Conservation (phyloP, 2,113 vertebrate genomes). For the Megaceryle torquata region DNA sequence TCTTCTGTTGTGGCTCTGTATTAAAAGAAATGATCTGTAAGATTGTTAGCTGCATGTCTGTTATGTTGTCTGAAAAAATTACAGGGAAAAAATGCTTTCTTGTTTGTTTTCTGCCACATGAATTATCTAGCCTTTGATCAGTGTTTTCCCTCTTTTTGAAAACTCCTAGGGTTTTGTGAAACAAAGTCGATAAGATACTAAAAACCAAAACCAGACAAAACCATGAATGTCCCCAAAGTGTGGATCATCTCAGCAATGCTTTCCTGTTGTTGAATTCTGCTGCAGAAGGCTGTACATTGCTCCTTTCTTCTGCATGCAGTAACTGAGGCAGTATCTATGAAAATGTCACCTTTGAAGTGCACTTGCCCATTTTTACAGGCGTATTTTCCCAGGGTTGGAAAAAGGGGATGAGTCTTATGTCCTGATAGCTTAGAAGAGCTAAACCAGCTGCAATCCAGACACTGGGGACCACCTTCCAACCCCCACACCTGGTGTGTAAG, state of each 20-base stretch:
- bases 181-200: neutral
- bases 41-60: constrained; percentile 6
- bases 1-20: neutral
- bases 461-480: neutral
- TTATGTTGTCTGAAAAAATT: neutral
- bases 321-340: neutral
- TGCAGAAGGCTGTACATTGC: neutral
- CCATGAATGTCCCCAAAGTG: neutral
- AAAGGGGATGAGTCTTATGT: neutral
- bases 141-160: constrained; percentile 24
- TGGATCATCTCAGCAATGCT: neutral
- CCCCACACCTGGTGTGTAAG: neutral
- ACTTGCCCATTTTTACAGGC: neutral
- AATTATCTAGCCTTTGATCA: constrained; percentile 32
- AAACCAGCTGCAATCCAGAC: neutral
- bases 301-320: neutral
- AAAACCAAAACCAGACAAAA: neutral
- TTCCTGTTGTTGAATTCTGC: neutral
- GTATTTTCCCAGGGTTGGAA: neutral
- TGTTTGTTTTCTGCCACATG: neutral
- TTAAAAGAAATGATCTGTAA: neutral
- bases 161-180: neutral
- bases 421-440: neutral
- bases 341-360: neutral
- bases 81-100: neutral